Conservation (phyloP, 2,113 vertebrate species). For the Colaptes auratus region DNA sequence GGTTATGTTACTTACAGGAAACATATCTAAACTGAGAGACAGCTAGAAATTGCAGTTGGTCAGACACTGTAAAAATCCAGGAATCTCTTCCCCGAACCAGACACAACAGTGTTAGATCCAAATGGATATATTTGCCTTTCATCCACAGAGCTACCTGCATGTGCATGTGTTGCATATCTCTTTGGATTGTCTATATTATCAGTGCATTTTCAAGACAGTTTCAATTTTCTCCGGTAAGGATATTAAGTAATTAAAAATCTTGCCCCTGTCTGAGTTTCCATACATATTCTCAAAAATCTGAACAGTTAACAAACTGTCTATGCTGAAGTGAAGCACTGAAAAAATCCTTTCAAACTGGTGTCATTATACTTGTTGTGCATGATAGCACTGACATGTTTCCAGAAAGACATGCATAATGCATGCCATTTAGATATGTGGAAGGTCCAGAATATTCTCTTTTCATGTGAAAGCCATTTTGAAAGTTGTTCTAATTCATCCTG, state of each 20-base stretch:
- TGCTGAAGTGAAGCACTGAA: background rate
- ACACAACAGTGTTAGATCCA: background rate
- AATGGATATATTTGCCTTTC: background rate
- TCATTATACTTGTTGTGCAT: background rate
- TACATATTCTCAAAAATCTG: background rate
- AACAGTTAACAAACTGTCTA: background rate
- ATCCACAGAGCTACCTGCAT: background rate
- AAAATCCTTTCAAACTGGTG: background rate
- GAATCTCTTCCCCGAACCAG: conserved; percentile 29
- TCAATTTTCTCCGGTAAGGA: background rate
- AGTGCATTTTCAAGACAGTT: background rate
- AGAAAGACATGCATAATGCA: background rate
- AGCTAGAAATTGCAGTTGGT: conserved; percentile 27
- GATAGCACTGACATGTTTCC: background rate
- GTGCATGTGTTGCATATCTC: background rate
- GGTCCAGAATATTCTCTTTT: background rate
- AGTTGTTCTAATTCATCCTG: background rate
- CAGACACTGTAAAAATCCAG: conserved; percentile 9
- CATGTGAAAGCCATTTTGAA: background rate
- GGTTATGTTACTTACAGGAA: conserved; percentile 38
- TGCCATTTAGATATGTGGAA: background rate
- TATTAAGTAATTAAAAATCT: background rate
- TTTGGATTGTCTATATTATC: background rate
- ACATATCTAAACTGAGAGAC: conserved; percentile 28
- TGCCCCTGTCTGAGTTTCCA: background rate